phyloP scores from a whole-genome alignment of 2,113 vertebrate genomes.

The Panthera leo region DNA sequence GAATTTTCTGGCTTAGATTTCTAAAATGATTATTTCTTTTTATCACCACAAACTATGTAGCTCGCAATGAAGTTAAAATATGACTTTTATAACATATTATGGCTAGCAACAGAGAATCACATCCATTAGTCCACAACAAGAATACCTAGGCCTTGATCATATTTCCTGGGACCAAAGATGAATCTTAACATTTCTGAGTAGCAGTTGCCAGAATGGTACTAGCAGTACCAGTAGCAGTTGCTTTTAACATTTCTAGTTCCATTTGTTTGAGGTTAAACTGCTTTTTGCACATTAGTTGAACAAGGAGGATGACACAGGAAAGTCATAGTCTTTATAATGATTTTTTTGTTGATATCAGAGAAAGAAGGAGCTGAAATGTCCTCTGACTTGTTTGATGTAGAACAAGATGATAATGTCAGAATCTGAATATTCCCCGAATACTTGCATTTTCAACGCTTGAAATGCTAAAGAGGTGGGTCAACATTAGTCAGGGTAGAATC shows the following conservation, averaged over 20 bases:
- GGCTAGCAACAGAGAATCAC: background rate
- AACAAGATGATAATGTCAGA: background rate
- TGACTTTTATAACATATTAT: background rate
- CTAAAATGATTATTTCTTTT: conserved; percentile 8
- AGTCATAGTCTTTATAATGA: conserved; percentile 1
- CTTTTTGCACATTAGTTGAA: background rate
- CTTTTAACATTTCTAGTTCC: background rate
- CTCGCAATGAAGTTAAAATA: conserved; percentile 5
- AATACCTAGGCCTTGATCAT: background rate
- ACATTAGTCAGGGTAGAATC: background rate
- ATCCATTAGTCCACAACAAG: background rate
- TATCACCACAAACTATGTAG: background rate
- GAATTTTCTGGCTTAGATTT: conserved; percentile 3
- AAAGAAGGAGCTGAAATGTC: background rate
- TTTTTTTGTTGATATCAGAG: background rate
- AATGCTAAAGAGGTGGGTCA: background rate
- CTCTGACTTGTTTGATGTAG: background rate
- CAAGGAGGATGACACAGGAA: background rate
- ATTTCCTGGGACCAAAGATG: background rate
- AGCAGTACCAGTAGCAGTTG: background rate
- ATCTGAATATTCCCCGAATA: background rate
- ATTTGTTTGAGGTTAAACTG: background rate
- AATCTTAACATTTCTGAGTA: background rate
- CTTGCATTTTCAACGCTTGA: background rate
- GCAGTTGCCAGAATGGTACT: background rate